phyloP scores from a whole-genome alignment of 2,888 invertebrate genomes.

The Nomada ruficornis region DNA sequence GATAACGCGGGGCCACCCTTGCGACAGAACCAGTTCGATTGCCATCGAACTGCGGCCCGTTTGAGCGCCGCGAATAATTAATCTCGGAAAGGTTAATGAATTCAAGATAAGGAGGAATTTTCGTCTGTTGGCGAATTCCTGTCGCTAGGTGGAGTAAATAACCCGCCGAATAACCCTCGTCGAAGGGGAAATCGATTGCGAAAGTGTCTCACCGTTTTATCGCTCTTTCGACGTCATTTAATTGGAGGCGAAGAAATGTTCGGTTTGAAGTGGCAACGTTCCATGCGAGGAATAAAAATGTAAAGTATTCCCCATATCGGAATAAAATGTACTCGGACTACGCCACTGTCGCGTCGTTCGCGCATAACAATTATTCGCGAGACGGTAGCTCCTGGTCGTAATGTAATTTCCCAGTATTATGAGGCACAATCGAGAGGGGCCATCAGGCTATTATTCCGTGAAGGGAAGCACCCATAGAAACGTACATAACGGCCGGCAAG shows the following conservation, averaged over 20 bases:
- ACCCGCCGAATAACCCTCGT: not conserved
- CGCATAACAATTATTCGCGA: conserved; percentile 57
- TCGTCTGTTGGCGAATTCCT: conserved; percentile 28
- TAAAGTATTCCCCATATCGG: not conserved
- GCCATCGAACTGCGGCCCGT: conserved; percentile 20
- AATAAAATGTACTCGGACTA: not conserved
- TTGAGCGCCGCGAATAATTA: conserved; percentile 51
- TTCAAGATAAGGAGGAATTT: conserved; percentile 47
- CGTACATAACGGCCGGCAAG: conserved; percentile 8
- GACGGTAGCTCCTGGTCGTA: conserved; percentile 32
- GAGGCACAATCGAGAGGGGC: conserved; percentile 41
- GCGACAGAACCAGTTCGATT: conserved; percentile 55
- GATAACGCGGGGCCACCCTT: conserved; percentile 21
- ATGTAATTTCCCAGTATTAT: conserved; percentile 60
- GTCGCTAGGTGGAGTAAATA: conserved; percentile 1
- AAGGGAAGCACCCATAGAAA: conserved; percentile 38
- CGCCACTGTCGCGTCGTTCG: conserved; percentile 32
- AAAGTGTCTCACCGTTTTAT: not conserved
- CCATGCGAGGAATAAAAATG: not conserved
- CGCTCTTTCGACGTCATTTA: conserved; percentile 12
- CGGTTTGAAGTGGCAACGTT: not conserved
- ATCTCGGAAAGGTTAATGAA: conserved; percentile 53
- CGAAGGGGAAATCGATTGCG: conserved; percentile 1
- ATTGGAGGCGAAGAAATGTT: conserved; percentile 36
- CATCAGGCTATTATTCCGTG: conserved; percentile 49